Evolutionary conservation across 2,113 vertebrate genomes (phyloP).

Genomic region (Benitochromis conjunctus): DNA sequence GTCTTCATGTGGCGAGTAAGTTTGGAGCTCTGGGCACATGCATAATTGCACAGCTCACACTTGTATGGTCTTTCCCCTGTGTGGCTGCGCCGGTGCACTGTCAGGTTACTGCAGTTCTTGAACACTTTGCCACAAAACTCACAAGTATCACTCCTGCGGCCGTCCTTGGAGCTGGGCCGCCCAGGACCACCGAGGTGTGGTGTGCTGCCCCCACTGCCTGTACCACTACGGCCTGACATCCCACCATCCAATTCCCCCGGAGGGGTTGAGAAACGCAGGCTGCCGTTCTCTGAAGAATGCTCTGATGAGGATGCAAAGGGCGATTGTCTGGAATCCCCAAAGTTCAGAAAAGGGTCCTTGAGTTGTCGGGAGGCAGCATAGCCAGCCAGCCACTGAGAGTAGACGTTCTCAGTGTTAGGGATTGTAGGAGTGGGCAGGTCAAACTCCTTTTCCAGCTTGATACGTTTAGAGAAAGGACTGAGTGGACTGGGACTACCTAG

Average conservation of each 20-base stretch:
- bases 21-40: constrained; percentile 99
- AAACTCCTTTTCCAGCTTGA: constrained; percentile 99
- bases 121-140: constrained; percentile 99
- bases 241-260: constrained; percentile 96
- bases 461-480: constrained; percentile 98
- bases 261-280: constrained; percentile 98
- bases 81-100: constrained; percentile 99
- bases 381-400: constrained; percentile 98
- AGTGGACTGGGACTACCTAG: constrained; percentile 96
- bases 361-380: constrained; percentile 97
- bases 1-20: constrained; percentile 99
- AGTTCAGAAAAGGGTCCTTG: constrained; percentile 98
- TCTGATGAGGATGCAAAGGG: constrained; percentile 98
- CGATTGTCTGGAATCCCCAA: constrained; percentile 99
- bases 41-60: constrained; percentile 99
- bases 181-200: constrained; percentile 94
- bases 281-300: constrained; percentile 99
- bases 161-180: constrained; percentile 96
- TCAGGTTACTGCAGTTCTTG: constrained; percentile 99
- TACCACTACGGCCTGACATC: constrained; percentile 96
- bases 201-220: constrained; percentile 96
- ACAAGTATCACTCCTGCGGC: constrained; percentile 98
- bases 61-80: constrained; percentile 99
- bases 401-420: constrained; percentile 98
- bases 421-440: constrained; percentile 94